Conservation (phyloP, 2,888 invertebrate species). For the Xestia xanthographa region DNA sequence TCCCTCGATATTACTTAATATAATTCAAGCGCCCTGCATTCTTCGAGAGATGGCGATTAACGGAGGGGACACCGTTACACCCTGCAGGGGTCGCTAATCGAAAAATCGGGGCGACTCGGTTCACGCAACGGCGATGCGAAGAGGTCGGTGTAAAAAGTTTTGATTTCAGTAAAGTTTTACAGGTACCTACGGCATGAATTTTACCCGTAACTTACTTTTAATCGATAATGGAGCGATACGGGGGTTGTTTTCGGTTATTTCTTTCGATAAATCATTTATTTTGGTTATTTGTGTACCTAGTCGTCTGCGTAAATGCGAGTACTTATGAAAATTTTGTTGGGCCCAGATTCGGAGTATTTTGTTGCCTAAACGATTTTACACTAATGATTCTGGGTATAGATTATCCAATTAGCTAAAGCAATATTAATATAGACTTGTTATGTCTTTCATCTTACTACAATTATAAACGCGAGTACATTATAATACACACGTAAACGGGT, state of each 20-base stretch:
- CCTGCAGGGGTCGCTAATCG: slow-evolving; percentile 69
- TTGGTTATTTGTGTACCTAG: slow-evolving; percentile 5
- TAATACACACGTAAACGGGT: too few relatives aligned
- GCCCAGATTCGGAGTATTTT: neutral
- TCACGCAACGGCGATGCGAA: slow-evolving; percentile 33
- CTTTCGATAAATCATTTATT: neutral
- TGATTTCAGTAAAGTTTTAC: slow-evolving; percentile 53
- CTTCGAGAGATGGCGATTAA: slow-evolving; percentile 70
- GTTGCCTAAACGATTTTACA: neutral
- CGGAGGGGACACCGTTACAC: slow-evolving; percentile 44
- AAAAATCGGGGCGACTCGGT: slow-evolving; percentile 63
- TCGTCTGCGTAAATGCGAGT: neutral
- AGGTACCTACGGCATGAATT: slow-evolving; percentile 16
- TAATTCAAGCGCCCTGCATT: slow-evolving; percentile 77
- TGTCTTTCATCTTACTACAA: neutral
- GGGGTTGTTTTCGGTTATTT: neutral
- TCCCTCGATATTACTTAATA: slow-evolving; percentile 80
- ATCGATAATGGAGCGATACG: slow-evolving; percentile 19
- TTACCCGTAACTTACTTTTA: slow-evolving; percentile 25
- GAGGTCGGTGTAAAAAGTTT: slow-evolving; percentile 43
- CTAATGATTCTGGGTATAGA: too few relatives aligned
- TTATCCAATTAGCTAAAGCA: neutral
- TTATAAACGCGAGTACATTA: neutral
- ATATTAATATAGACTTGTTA: neutral
- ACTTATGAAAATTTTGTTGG: neutral